Evolutionary conservation across 2,797 vertebrate genomes (phyloP), one percentile per base, ranked within the genome.

Genomic region (Malurus leucopterus): DNA sequence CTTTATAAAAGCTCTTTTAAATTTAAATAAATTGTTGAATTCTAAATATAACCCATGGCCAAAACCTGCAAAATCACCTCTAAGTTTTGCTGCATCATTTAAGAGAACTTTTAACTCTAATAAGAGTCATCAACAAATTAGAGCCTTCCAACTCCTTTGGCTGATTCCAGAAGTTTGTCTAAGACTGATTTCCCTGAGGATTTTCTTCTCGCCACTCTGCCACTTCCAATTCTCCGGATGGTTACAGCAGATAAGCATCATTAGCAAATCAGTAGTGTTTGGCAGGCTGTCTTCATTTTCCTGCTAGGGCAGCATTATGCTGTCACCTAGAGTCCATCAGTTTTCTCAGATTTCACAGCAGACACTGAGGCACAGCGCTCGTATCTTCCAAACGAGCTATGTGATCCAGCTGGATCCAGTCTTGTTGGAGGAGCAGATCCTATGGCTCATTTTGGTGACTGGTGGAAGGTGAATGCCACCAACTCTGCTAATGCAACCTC

Each of bases 211-310:
- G 3, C 51, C 49, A 40, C 55, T 85, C 81, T 86, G 75, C 72
- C 59, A 38, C 62, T 86, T 90, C 26, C 84, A 90, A 4, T 92
- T 84, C 75, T 92, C 54, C 0, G 9, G 88, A 71, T 58, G 38
- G 50, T 54, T 90, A n/a, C 38, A 82, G 61, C 54, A 86, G 71
- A 86, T 76, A 88, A 90, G 71, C 58, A 58, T 84, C 74, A 62
- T 92, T 84, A 89, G 73, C 50, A 79, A 43, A 84, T 82, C 61
- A 74, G 54, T 58, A 49, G 81, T 15, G 30, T 86, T 83, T 92
- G 90, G 74, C 92, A 88, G 65, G 38, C 72, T 92, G 57, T 74
- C 85, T 92, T 92, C 61, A 22, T 81, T 70, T 49, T 86, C 73
- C 84, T 88, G 64, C 71, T 82, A 43, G 44, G 32, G 57, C 57